Conservation (phyloP, 2,113 vertebrate genomes). For the Phoxinus phoxinus region DNA sequence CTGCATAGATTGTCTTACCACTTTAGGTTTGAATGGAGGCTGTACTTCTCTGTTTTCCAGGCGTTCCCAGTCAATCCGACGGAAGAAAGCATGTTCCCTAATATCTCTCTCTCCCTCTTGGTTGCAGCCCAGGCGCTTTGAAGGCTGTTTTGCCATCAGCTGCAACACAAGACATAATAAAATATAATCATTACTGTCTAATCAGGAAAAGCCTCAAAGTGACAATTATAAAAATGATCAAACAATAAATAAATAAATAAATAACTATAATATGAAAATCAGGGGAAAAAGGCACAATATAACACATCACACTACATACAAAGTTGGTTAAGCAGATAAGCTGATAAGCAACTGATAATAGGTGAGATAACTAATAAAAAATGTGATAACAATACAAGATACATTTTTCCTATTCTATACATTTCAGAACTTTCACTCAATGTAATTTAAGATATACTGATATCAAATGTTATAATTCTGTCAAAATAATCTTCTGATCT, state of each 20-base stretch:
- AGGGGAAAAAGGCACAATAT: no score
- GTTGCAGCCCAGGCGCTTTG: slow-evolving; percentile 92
- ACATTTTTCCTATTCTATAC: neutral
- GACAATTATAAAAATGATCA: no score
- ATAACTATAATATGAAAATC: no score
- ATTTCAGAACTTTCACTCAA: neutral
- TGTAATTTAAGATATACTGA: neutral
- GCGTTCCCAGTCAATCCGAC: slow-evolving; percentile 97
- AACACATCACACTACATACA: no score
- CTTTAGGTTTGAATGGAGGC: slow-evolving; percentile 97
- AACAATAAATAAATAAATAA: no score
- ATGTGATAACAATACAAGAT: neutral
- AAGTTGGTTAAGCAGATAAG: neutral
- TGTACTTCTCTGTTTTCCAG: slow-evolving; percentile 90
- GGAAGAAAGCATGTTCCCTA: slow-evolving; percentile 93
- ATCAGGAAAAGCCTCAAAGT: no score
- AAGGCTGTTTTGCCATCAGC: slow-evolving; percentile 97
- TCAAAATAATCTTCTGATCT: neutral
- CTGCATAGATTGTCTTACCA: slow-evolving; percentile 77
- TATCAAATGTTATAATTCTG: neutral
- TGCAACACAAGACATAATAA: slow-evolving; percentile 57
- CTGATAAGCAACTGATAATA: neutral
- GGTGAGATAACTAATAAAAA: no score
- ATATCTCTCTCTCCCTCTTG: slow-evolving; percentile 90
- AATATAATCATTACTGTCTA: no score